Conservation (phyloP, 2,797 vertebrate genomes). For the Sebastes variabilis region DNA sequence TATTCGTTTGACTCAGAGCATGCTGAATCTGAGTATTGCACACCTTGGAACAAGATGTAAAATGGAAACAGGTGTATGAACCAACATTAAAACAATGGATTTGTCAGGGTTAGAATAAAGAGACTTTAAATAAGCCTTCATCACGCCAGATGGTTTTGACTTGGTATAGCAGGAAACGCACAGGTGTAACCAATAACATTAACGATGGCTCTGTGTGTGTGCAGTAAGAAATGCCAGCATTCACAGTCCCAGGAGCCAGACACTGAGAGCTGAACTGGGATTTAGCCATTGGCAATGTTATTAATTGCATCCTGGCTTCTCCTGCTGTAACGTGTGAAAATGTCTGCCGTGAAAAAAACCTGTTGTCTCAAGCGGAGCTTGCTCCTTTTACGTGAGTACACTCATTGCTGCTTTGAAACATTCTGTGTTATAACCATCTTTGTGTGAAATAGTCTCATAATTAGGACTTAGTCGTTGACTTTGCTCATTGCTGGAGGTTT, state of each 20-base stretch:
- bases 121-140: neutral
- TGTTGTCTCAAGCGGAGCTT: neutral
- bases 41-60: neutral
- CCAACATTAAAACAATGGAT: neutral
- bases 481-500: neutral
- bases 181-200: slow-evolving; percentile 6
- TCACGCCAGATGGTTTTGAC: neutral
- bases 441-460: too few relatives aligned
- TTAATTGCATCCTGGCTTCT: neutral
- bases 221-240: neutral
- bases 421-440: neutral
- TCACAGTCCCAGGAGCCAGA: neutral
- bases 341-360: neutral
- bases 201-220: neutral
- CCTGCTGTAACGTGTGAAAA: neutral
- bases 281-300: neutral
- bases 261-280: neutral
- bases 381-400: neutral
- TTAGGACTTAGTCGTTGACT: too few relatives aligned
- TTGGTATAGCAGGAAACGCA: neutral
- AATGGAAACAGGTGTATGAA: neutral
- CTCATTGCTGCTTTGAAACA: neutral
- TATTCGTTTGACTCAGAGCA: neutral
- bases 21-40: neutral
- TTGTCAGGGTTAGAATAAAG: slow-evolving; percentile 1